phyloP scores from a whole-genome alignment of 2,888 invertebrate genomes.

The Pseudeuparius sepicola region DNA sequence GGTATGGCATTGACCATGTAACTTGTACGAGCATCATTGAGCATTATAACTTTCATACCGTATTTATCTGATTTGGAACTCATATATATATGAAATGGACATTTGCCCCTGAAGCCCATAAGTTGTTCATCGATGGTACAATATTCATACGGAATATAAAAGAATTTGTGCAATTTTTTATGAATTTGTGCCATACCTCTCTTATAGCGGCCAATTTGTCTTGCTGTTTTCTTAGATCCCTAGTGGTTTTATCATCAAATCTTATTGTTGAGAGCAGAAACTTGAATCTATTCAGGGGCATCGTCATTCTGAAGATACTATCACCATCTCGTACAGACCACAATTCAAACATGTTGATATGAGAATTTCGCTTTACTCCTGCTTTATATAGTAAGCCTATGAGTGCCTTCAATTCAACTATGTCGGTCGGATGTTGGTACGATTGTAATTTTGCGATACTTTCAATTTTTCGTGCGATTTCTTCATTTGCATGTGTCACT shows the following conservation, averaged over 20 bases:
- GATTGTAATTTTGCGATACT: too few species aligned
- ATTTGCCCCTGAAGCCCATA: conserved; percentile 19
- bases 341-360: conserved; percentile 13
- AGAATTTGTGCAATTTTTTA: conserved; percentile 16
- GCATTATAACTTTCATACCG: conserved; percentile 20
- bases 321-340: conserved; percentile 18
- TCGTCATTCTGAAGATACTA: conserved; percentile 18
- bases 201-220: conserved; percentile 19
- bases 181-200: conserved; percentile 16
- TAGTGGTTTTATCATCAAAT: conserved; percentile 17
- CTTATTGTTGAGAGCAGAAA: conserved; percentile 18
- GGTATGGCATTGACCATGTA: conserved; percentile 22
- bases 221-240: conserved; percentile 9
- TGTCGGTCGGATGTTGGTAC: too few species aligned
- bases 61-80: conserved; percentile 21
- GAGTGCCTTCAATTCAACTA: too few species aligned
- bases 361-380: conserved; percentile 3
- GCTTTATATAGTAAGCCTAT: too few species aligned
- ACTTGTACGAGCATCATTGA: conserved; percentile 17
- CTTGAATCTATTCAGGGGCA: conserved; percentile 18
- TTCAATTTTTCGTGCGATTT: conserved; percentile 10
- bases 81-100: conserved; percentile 19
- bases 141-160: conserved; percentile 18
- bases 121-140: conserved; percentile 21
- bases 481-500: conserved; percentile 14